phyloP scores from a whole-genome alignment of 2,113 vertebrate species.

The Triplophysa dalaica region DNA sequence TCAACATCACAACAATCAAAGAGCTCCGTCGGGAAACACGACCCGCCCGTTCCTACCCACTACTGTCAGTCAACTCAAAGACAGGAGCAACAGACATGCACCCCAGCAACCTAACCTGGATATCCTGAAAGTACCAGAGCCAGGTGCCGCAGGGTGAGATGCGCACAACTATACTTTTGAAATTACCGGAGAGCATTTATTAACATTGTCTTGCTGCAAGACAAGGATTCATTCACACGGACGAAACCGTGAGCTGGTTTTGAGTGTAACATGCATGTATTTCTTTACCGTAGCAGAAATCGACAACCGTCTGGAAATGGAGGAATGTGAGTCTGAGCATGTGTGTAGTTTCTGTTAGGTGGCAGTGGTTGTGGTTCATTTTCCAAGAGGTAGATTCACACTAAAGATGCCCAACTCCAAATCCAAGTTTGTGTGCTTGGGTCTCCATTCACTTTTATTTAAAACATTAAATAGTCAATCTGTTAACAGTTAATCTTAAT shows the following conservation, averaged over 20 bases:
- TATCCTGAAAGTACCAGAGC: slow-evolving; percentile 91
- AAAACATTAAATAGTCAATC: neutral
- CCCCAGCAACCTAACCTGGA: slow-evolving; percentile 80
- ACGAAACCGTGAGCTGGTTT: slow-evolving; percentile 43
- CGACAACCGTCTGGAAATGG: slow-evolving; percentile 71
- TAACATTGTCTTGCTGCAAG: slow-evolving; percentile 3
- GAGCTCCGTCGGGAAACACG: slow-evolving; percentile 69
- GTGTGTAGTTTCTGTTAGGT: slow-evolving; percentile 54
- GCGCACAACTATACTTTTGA: neutral
- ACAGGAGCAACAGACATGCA: slow-evolving; percentile 71
- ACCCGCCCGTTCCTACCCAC: slow-evolving; percentile 81
- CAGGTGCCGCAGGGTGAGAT: slow-evolving; percentile 96
- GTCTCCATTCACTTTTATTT: neutral
- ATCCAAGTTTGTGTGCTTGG: slow-evolving; percentile 1
- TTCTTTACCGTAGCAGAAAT: slow-evolving; percentile 73
- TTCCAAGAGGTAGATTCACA: slow-evolving; percentile 16
- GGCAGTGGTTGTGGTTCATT: slow-evolving; percentile 54
- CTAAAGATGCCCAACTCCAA: slow-evolving; percentile 41
- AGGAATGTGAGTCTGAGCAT: slow-evolving; percentile 75
- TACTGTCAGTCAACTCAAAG: slow-evolving; percentile 69
- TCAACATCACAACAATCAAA: slow-evolving; percentile 72
- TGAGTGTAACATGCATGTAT: slow-evolving; percentile 69
- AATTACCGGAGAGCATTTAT: neutral
- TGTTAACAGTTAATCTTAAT: neutral
- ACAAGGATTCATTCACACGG: neutral